Evolutionary conservation across 2,888 invertebrate genomes (phyloP).

Genomic region (Drosophila rellima): DNA sequence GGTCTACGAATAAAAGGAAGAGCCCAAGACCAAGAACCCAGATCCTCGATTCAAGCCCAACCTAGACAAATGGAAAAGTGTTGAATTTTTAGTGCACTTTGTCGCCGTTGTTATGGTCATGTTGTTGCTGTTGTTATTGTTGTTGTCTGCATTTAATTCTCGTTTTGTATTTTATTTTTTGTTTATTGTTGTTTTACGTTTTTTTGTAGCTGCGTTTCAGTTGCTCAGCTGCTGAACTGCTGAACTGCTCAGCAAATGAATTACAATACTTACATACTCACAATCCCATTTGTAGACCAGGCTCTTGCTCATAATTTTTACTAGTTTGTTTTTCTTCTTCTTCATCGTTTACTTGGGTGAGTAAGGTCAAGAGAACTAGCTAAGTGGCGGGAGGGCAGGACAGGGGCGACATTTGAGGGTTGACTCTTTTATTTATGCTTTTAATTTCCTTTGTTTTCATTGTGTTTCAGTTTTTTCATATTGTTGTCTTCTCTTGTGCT

Average conservation of each 20-base stretch:
- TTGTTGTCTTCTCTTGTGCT: constrained; percentile 10
- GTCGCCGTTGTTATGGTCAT: constrained; percentile 51
- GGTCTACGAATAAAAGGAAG: neutral
- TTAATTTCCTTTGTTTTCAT: constrained; percentile 78
- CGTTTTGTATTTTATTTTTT: constrained; percentile 35
- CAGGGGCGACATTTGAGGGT: constrained; percentile 27
- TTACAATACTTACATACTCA: constrained; percentile 68
- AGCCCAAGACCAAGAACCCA: constrained; percentile 3
- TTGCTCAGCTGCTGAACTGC: constrained; percentile 12
- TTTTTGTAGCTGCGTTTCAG: constrained; percentile 37
- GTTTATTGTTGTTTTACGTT: constrained; percentile 21
- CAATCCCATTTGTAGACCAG: constrained; percentile 54
- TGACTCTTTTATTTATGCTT: constrained; percentile 74
- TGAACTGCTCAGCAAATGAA: constrained; percentile 61
- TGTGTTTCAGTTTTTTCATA: constrained; percentile 43
- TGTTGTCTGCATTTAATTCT: constrained; percentile 68
- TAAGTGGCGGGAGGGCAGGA: constrained; percentile 12
- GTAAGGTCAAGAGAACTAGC: constrained; percentile 20
- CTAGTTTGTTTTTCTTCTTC: constrained; percentile 32
- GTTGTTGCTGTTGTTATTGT: constrained; percentile 33
- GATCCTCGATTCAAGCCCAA: constrained; percentile 25
- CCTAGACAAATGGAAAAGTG: constrained; percentile 70
- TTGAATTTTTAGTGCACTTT: constrained; percentile 77
- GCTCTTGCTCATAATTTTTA: constrained; percentile 71
- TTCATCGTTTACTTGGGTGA: constrained; percentile 28